Evolutionary conservation across 2,113 vertebrate species (phyloP), one percentile per base, ranked within the genome.

Genomic region (Urocitellus parryii): DNA sequence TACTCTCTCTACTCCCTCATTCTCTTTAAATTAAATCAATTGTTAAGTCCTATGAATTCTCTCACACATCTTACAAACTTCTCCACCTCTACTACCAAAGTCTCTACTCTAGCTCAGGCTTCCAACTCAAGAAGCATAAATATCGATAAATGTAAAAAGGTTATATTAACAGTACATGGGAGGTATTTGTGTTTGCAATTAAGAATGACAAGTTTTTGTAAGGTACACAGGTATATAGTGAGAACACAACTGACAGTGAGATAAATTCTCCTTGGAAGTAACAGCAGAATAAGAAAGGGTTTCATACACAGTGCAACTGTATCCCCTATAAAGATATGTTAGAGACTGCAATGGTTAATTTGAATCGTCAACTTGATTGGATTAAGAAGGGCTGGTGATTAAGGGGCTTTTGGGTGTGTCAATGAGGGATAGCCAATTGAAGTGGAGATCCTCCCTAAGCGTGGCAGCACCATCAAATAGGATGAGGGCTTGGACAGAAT

Each of bases 31-130:
- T 87, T 94, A 78, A 88, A 39, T 34, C 34, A 67, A 58, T 42
- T 87, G 34, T 65, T 90, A 90, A 61, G 53, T 56, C 8, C 39
- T 86, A 72, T 56, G 42, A 80, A 45, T 4, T 80, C 65, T 87
- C 45, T 45, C 70, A 82, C 83, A 58, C 63, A 96, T 67, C 63
- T 92, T 77, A 85, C 39, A 88, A 91, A 97, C 17, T 48, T 63
- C 13, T 51, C 25, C n/a, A 86, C 42, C n/a, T 90, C 29, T 63
- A 42, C 61, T 85, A 93, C 37, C 9, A 6, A 91, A 12, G 24
- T 25, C 83, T 63, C 13, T 87, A 72, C 34, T 90, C 74, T 70
- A 94, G 85, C 67, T 72, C 61, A 93, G 39, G 22, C 6, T n/a
- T 13, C 58, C 56, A 67, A 32, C 86, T 77, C 37, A 32, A 86